Evolutionary conservation across 2,113 vertebrate species (phyloP), one percentile per base, ranked within the genome.

Genomic region (Pseudorasbora parva): DNA sequence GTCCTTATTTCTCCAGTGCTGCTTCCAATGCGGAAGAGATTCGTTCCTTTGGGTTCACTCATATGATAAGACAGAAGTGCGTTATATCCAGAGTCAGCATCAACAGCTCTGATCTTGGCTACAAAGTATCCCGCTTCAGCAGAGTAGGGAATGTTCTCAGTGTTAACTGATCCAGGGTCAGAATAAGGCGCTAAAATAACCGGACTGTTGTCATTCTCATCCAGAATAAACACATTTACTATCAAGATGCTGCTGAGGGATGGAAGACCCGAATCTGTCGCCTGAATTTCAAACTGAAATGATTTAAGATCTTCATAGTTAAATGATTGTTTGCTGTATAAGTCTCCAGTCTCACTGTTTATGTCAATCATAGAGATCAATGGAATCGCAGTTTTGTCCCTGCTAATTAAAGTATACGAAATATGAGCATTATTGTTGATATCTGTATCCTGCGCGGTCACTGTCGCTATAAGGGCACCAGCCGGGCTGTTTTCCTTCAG

Each of bases 191-290:
- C 92, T 54, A 95, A 51, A 78, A 87, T 57, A n/a, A 81, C 86
- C 0, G 86, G 86, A n/a, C 91, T 89, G 25, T 95, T 96, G 90
- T 95, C 95, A 43, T 96, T 96, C 88, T 91, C 92, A 27, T 86
- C 80, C 0, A 11, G 19, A 2, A 87, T 77, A 33, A 68, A 82
- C 4, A 83, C 81, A 10, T 82, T 84, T 47, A 85, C 60, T 2
- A 10, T 59, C 1, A 66, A 84, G 83, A 90, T 91, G 0, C 56
- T 89, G 5, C 77, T 81, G 4, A 76, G 77, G 2, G 71, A 37
- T 7, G 76, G 82, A 41, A 45, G 5, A 21, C 86, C 77, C 14
- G 57, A 82, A 54, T 84, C 82, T 8, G 27, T 72, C 0, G 82
- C 78, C 23, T 76, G 71, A 9, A 86, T 59, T 41, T 54, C 51